Evolutionary conservation across 2,888 invertebrate genomes (phyloP).

Genomic region (Papilio demoleus): DNA sequence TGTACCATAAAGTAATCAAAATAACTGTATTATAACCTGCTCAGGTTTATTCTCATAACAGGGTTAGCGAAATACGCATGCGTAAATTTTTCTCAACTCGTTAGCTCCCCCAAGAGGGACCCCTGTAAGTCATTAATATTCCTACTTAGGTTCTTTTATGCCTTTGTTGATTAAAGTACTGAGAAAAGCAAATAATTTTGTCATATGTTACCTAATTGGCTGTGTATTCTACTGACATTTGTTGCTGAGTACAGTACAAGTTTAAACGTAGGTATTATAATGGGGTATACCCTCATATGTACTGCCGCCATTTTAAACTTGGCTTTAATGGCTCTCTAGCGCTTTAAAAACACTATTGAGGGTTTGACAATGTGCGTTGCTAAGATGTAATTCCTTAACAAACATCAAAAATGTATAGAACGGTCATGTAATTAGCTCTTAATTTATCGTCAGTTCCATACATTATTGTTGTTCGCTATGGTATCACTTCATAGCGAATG

Average conservation of each 20-base stretch:
- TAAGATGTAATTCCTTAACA: no score
- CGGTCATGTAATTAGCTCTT: no score
- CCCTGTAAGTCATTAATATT: conserved; percentile 14
- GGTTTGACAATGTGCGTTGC: no score
- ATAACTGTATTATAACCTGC: background rate
- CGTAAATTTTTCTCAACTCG: conserved; percentile 47
- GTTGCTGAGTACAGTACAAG: background rate
- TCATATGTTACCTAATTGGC: background rate
- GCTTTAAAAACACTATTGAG: no score
- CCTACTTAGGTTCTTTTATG: conserved; percentile 22
- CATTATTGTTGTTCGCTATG: no score
- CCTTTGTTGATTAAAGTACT: conserved; percentile 30
- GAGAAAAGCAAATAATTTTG: conserved; percentile 15
- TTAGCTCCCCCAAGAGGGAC: conserved; percentile 43
- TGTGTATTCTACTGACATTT: background rate
- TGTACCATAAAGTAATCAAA: no score
- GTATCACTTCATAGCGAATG: no score
- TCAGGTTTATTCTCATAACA: background rate
- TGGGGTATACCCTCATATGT: no score
- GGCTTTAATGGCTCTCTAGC: no score
- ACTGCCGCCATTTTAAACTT: no score
- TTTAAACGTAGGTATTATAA: background rate
- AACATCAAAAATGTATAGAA: no score
- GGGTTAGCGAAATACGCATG: conserved; percentile 51
- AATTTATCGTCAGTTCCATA: no score